Conservation (phyloP, 23 tunicate genomes). For the Ciona savignyi region DNA sequence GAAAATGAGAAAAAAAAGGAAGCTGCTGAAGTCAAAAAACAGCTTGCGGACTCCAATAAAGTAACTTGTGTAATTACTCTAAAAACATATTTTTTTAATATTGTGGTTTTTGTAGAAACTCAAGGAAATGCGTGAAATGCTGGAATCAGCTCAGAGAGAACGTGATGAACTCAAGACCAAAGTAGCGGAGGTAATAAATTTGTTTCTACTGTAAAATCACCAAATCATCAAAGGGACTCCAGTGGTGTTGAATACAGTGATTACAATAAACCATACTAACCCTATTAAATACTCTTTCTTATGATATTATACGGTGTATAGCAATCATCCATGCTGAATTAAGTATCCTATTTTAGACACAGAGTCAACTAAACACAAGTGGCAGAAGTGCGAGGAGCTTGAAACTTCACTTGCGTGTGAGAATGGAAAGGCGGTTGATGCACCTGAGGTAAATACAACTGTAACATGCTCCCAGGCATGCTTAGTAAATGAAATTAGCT, state of each 20-base stretch:
- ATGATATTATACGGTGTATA: too few species aligned
- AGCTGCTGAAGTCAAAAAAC: conserved; percentile 6
- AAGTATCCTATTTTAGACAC: conserved; percentile 7
- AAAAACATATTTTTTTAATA: not conserved
- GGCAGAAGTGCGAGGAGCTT: conserved; percentile 5
- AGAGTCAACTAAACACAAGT: conserved; percentile 11
- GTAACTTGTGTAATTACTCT: not conserved
- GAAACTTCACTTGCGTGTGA: not conserved
- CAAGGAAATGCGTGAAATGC: not conserved
- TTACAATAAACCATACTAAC: too few species aligned
- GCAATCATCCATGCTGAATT: too few species aligned
- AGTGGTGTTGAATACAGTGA: too few species aligned
- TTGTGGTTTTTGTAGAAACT: conserved; percentile 15
- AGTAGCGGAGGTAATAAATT: conserved; percentile 16
- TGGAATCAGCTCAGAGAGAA: conserved; percentile 13
- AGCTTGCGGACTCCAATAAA: not conserved
- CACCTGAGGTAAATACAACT: conserved; percentile 1
- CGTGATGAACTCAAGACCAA: conserved; percentile 19
- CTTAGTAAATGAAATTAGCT: too few species aligned
- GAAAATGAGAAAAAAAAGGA: conserved; percentile 1
- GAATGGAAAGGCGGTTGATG: not conserved
- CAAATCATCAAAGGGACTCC: too few species aligned
- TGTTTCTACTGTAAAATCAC: too few species aligned
- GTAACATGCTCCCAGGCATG: too few species aligned
- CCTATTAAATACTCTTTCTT: too few species aligned